Base-by-base conservation (phyloP, 2,888 invertebrate genomes). In the Eupithecia vulgata region DNA sequence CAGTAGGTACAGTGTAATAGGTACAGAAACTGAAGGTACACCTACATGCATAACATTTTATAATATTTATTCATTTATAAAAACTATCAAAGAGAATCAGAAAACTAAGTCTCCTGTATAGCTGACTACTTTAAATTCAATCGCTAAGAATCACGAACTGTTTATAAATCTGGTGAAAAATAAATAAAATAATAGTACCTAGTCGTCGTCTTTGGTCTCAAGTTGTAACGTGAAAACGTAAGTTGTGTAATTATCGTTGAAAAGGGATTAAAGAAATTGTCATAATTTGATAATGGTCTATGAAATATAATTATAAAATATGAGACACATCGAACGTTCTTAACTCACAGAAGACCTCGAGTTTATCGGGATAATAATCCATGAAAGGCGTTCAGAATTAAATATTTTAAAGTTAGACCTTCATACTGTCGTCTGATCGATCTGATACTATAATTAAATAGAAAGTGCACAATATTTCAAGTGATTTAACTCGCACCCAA, bases 401-500 rank as follows among this genome's bases (percentile, higher is more conserved):
- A n/a, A 10, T 10, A 21, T 12, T 21, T 21, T 21, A 57, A 25
- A 12, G 21, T 1, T 57, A 25, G 25, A 57, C 21, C 57, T 57
- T 25, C 40, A 40, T 48, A n/a, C 21, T 21, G 30, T 30, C 59
- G 5, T n/a, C n/a, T n/a, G n/a, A n/a, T n/a, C n/a, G 13, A 30
- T 15, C 17, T 3, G 30, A 30, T 30, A 30, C 61, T 61, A 61
- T 34, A 61, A 8, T 61, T 61, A 15, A 61, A 34, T 34, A 61
- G 61, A 61, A 61, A 61, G 61, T 61, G 34, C 8, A 61, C 15
- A 61, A 8, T 34, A 61, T 30, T 30, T 30, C 30, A 52, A 64
- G 15, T 69, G 35, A 57, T 70, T 42, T 25, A 67, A n/a, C 25
- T 13, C 15, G 59, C 40, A 71, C 71, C 71, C 61, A 61, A 61